phyloP scores from a whole-genome alignment of 2,797 vertebrate species.

The Ctenopoma kingsleyae region DNA sequence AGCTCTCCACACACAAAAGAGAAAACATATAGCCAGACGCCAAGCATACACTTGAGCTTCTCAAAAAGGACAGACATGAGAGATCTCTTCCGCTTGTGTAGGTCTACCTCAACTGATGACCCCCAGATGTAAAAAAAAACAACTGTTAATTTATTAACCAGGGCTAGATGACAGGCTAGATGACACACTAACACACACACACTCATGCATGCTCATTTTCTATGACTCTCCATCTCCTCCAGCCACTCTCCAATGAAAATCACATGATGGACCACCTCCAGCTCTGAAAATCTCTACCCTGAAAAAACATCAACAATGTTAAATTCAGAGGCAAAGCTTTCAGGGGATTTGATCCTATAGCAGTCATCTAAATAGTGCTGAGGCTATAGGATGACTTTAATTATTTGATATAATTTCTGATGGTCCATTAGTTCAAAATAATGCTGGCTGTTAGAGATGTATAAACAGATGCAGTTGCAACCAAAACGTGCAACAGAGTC shows the following conservation, averaged over 20 bases:
- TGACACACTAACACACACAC: slow-evolving; percentile 62
- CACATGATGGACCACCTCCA: slow-evolving; percentile 70
- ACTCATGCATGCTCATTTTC: slow-evolving; percentile 32
- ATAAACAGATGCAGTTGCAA: slow-evolving; percentile 75
- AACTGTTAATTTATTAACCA: slow-evolving; percentile 61
- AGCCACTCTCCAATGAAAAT: slow-evolving; percentile 71
- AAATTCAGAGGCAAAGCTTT: slow-evolving; percentile 47
- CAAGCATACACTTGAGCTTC: slow-evolving; percentile 20
- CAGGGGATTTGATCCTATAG: slow-evolving; percentile 49
- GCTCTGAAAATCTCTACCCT: slow-evolving; percentile 45
- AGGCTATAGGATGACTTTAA: slow-evolving; percentile 75
- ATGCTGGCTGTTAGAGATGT: slow-evolving; percentile 73
- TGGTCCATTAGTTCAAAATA: slow-evolving; percentile 85
- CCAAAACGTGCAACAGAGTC: slow-evolving; percentile 57
- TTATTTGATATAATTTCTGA: slow-evolving; percentile 82
- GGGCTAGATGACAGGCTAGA: slow-evolving; percentile 68
- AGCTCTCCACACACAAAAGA: slow-evolving; percentile 42
- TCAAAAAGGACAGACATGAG: slow-evolving; percentile 7
- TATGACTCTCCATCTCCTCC: slow-evolving; percentile 53
- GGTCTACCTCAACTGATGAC: slow-evolving; percentile 57
- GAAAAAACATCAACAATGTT: slow-evolving; percentile 64
- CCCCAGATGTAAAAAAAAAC: slow-evolving; percentile 34
- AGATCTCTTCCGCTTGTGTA: slow-evolving; percentile 23
- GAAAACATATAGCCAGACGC: slow-evolving; percentile 49
- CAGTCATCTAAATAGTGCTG: slow-evolving; percentile 39